Evolutionary conservation across 2,797 vertebrate species (phyloP).

Genomic region (Tapirus indicus): DNA sequence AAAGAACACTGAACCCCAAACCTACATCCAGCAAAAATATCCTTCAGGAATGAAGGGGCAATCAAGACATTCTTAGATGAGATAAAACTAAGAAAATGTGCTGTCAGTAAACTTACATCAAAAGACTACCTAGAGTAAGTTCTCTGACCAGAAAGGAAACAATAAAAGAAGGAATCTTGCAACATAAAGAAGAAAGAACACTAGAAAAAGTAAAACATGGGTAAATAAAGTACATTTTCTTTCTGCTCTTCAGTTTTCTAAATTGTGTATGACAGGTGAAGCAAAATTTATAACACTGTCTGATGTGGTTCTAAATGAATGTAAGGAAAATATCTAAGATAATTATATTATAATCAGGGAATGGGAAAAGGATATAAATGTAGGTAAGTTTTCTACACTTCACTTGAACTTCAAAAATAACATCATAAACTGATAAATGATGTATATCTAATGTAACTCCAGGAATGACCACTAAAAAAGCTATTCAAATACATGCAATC

Average conservation of each 20-base stretch:
- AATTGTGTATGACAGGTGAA: not conserved
- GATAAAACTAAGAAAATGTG: too few species aligned
- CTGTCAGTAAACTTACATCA: too few species aligned
- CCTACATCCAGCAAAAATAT: too few species aligned
- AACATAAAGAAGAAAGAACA: not conserved
- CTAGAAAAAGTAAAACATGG: not conserved
- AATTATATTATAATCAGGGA: not conserved
- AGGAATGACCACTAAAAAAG: too few species aligned
- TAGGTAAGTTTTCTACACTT: not conserved
- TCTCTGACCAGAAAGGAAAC: too few species aligned
- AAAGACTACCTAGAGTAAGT: too few species aligned
- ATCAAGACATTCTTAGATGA: too few species aligned
- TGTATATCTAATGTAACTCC: not conserved
- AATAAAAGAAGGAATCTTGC: too few species aligned
- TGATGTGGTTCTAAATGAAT: not conserved
- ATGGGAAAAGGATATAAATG: not conserved
- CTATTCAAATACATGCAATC: too few species aligned
- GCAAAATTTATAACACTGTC: too few species aligned
- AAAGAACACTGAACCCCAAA: not conserved
- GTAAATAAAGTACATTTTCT: not conserved
- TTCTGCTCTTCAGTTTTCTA: not conserved
- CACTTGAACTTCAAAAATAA: not conserved
- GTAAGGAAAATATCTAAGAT: not conserved
- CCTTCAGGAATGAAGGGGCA: too few species aligned
- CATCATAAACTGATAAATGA: not conserved